Evolutionary conservation across 2,888 invertebrate genomes (phyloP), one percentile per base, ranked within the genome.

Genomic region (Zygogramma bicolorata): DNA sequence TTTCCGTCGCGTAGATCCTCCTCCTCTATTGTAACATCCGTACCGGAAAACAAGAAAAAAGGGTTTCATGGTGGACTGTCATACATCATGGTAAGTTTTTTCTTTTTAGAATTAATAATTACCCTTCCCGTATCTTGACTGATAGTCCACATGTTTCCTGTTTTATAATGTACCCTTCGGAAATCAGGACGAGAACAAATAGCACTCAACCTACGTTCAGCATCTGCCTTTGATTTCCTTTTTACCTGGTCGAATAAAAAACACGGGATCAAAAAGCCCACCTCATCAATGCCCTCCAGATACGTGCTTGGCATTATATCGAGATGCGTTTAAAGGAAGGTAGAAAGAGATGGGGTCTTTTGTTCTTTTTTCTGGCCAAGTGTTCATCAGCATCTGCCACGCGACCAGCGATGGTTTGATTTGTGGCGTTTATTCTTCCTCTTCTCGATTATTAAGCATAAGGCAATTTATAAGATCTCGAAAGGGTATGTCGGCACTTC

Each of bases 111-210:
- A 53, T 53, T 27, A 53, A n/a, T 65, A 68, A 62, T 42, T 71
- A 59, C 62, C 29, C 63, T 66, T 69, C 62, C 65, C 38, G 20
- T 46, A 38, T 40, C 13, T 59, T 59, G 62, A 46, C 62, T 65
- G 68, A 59, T 57, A 38, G 69, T 73, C 74, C 74, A 74, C 65
- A 76, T 74, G 76, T 76, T 76, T 76, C 76, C 76, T 76, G 76
- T 74, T 65, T 40, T 60, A 70, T 70, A 67, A 76, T 63, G 72
- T 68, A 76, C 69, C 62, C 68, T 49, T 69, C 67, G 27, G 49
- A 72, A 74, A 76, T 76, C 76, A 72, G 68, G 60, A 74, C 68
- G 68, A 66, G 68, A 68, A 74, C 68, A 49, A 62, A 71, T 71
- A 27, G 63, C 67, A 70, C 59, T 59, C 60, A 22, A 27, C 59